Conservation (phyloP, 2,797 vertebrate genomes). For the Adrianichthys oophorus region DNA sequence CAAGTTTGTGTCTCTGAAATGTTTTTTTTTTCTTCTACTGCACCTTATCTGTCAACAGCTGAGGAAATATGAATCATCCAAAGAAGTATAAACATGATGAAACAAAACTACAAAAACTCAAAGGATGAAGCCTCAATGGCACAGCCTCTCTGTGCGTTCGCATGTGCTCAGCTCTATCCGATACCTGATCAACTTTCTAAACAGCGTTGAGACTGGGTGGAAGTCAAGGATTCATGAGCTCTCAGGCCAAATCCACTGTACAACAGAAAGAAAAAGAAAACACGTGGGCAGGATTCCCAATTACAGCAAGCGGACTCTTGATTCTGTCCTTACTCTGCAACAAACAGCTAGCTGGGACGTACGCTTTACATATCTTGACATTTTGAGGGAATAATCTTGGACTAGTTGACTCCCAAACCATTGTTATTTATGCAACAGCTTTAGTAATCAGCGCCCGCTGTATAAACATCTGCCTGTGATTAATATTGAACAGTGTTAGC, state of each 20-base stretch:
- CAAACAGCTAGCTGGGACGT: conserved; percentile 4
- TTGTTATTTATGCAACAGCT: conserved; percentile 21
- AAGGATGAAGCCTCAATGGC: not conserved
- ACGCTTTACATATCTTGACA: not conserved
- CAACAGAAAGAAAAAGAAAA: conserved; percentile 4
- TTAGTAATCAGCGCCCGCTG: conserved; percentile 30
- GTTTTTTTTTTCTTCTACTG: too few species aligned
- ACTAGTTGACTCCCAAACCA: conserved; percentile 13
- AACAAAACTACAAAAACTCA: not conserved
- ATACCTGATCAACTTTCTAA: not conserved
- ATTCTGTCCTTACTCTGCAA: conserved; percentile 3
- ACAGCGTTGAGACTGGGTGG: not conserved
- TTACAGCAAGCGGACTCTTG: too few species aligned
- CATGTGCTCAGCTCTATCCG: not conserved
- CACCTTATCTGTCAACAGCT: not conserved
- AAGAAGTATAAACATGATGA: not conserved
- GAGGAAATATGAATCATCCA: too few species aligned
- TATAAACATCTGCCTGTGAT: conserved; percentile 38
- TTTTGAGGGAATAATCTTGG: conserved; percentile 4
- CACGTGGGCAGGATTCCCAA: too few species aligned
- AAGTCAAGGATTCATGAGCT: not conserved
- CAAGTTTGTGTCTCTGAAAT: too few species aligned
- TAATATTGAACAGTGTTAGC: conserved; percentile 28
- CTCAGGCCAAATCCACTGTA: conserved; percentile 1
- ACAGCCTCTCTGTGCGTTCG: not conserved